Evolutionary conservation across 1,140 invertebrate species (phyloP).

Genomic region (Homalodisca vitripennis): DNA sequence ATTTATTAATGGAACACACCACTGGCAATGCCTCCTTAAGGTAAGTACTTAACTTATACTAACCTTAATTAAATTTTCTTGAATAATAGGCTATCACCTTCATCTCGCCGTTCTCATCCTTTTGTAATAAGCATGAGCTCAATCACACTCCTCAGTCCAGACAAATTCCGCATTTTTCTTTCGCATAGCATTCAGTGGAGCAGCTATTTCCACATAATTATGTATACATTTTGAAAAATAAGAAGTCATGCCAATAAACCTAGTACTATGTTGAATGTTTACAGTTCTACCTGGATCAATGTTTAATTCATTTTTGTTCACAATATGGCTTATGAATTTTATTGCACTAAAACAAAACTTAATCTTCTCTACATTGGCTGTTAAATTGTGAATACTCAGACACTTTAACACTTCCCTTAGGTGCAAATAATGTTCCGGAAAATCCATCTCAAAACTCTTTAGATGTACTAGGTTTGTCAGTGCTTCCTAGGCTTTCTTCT

Average conservation of each 20-base stretch:
- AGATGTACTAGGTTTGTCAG: no score
- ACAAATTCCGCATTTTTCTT: neutral
- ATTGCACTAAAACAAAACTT: neutral
- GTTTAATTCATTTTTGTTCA: neutral
- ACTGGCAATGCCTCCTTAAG: neutral
- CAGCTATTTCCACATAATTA: neutral
- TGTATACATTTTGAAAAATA: neutral
- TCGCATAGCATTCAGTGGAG: neutral
- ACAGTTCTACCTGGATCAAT: neutral
- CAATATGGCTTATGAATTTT: neutral
- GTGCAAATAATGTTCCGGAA: neutral
- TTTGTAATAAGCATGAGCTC: no score
- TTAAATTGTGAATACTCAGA: neutral
- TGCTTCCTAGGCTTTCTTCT: no score
- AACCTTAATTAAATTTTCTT: neutral
- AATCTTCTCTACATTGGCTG: no score
- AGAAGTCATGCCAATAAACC: neutral
- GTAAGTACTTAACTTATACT: neutral
- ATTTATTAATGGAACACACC: no score
- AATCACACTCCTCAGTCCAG: neutral
- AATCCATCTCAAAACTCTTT: no score
- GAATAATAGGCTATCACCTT: no score
- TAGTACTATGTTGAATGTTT: neutral
- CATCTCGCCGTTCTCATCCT: no score
- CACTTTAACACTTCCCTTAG: neutral